Conservation (phyloP, 2,113 vertebrate species). For the Megaceryle maxima region DNA sequence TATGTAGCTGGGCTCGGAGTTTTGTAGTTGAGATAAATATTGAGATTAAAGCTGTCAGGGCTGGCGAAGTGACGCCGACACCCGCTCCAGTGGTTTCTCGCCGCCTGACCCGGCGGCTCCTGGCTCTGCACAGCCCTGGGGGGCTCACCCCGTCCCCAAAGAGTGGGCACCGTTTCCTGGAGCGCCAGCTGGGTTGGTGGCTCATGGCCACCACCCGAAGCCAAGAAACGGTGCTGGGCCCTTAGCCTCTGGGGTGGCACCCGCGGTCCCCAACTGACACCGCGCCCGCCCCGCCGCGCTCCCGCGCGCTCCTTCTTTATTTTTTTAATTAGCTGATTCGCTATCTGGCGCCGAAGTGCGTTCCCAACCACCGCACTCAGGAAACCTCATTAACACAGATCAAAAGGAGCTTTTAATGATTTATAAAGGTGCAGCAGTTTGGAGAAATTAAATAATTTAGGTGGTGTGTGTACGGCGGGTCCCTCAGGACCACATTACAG, state of each 20-base stretch:
- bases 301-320: conserved; percentile 15
- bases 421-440: conserved; percentile 82
- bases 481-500: conserved; percentile 40
- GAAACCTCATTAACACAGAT: conserved; percentile 83
- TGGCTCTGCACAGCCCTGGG: background rate
- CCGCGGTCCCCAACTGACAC: fast-evolving
- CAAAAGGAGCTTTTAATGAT: conserved; percentile 83
- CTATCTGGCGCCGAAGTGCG: conserved; percentile 16
- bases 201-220: fast-evolving
- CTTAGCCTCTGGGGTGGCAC: background rate
- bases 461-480: conserved; percentile 53
- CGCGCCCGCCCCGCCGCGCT: background rate
- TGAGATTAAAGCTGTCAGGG: conserved; percentile 63
- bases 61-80: background rate
- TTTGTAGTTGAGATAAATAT: conserved; percentile 57
- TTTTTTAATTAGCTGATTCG: conserved; percentile 68
- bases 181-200: fast-evolving
- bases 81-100: background rate
- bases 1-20: conserved; percentile 28
- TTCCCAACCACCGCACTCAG: conserved; percentile 47
- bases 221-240: fast-evolving
- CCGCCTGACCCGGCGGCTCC: background rate
- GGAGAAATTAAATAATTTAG: conserved; percentile 83
- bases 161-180: too few relatives aligned
- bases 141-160: background rate